Evolutionary conservation across 2,113 vertebrate genomes (phyloP).

Genomic region (Camelus bactrianus): DNA sequence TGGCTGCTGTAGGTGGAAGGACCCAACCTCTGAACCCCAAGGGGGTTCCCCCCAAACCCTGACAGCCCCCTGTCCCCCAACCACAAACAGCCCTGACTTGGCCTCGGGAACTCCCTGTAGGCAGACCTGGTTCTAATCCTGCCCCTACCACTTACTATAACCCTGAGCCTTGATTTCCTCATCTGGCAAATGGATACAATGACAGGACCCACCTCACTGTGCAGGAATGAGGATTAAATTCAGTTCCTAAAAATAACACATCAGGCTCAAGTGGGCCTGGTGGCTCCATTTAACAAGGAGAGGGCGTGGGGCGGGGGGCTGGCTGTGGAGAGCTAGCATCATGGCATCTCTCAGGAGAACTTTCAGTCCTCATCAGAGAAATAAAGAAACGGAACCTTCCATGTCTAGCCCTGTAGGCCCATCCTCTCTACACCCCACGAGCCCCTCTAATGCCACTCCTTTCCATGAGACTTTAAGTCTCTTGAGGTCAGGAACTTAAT

Average conservation of each 20-base stretch:
- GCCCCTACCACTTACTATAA: neutral
- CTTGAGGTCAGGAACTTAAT: neutral
- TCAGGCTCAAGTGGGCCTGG: neutral
- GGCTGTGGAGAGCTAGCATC: neutral
- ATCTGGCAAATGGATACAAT: neutral
- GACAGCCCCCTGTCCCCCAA: rapidly evolving
- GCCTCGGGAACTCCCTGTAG: neutral
- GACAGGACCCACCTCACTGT: neutral
- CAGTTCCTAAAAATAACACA: neutral
- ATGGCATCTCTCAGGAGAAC: rapidly evolving
- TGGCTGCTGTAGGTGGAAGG: neutral
- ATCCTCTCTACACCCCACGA: neutral
- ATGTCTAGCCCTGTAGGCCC: neutral
- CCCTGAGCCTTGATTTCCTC: neutral
- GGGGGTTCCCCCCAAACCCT: neutral
- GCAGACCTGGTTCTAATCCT: neutral
- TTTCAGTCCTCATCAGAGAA: neutral
- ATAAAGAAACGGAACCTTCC: neutral
- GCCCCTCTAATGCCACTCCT: rapidly evolving
- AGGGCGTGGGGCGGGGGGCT: neutral
- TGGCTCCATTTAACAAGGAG: neutral
- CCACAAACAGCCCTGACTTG: neutral
- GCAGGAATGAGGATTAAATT: neutral
- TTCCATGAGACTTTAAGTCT: neutral
- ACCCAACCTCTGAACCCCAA: neutral